phyloP scores from a whole-genome alignment of 2,888 invertebrate species.

The Diabrotica balteata region DNA sequence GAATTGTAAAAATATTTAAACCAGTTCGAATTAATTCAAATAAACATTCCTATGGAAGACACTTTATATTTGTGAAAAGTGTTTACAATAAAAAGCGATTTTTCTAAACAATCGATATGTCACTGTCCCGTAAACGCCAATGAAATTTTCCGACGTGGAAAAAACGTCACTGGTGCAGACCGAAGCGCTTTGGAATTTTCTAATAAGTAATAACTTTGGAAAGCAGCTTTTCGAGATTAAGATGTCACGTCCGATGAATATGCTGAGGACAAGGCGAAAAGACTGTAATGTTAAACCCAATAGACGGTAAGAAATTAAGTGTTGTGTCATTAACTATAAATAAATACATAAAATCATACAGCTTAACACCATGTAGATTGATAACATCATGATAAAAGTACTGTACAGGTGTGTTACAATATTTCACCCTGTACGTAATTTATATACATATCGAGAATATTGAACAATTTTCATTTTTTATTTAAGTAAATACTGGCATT shows the following conservation, averaged over 20 bases:
- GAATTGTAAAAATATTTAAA: constrained; percentile 28
- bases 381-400: no score
- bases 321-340: no score
- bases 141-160: constrained; percentile 12
- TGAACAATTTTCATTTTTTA: no score
- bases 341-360: no score
- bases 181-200: constrained; percentile 6
- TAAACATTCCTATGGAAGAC: constrained; percentile 31
- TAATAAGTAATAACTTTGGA: constrained; percentile 2
- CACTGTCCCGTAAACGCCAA: constrained; percentile 25
- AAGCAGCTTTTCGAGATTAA: constrained; percentile 3
- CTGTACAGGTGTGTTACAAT: no score
- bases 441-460: no score
- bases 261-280: constrained; percentile 85
- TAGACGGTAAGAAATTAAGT: constrained; percentile 69
- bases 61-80: constrained; percentile 26
- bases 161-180: not conserved
- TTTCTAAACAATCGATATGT: constrained; percentile 32
- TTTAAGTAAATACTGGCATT: no score
- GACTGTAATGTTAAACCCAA: constrained; percentile 91
- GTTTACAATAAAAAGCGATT: constrained; percentile 30
- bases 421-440: no score
- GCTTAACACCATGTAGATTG: no score
- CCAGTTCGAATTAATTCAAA: constrained; percentile 29
- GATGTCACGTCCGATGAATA: constrained; percentile 59